phyloP scores from a whole-genome alignment of 2,113 vertebrate genomes.

The Chlorodrepanis virens region DNA sequence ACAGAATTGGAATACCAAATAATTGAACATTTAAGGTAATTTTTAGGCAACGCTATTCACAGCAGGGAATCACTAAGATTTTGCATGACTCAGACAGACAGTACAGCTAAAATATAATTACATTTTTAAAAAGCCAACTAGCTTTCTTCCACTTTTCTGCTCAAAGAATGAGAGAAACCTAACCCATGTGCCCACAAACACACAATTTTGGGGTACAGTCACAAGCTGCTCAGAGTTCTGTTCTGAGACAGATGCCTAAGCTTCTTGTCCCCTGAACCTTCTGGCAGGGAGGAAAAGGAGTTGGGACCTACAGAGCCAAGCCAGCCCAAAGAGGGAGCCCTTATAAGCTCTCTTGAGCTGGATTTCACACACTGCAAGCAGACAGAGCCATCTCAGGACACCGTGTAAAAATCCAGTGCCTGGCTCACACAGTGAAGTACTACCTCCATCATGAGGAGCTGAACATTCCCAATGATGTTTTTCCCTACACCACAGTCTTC shows the following conservation, averaged over 20 bases:
- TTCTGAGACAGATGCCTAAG: background rate
- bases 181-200: background rate
- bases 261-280: background rate
- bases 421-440: background rate
- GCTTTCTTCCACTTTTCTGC: constrained; percentile 32
- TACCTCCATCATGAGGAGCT: background rate
- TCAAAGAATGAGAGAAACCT: constrained; percentile 37
- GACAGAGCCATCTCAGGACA: background rate
- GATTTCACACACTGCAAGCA: background rate
- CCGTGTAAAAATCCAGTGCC: background rate
- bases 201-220: background rate
- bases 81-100: constrained; percentile 1
- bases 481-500: no score
- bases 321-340: background rate
- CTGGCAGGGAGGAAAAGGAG: background rate
- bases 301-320: background rate
- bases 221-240: background rate
- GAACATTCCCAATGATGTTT: accelerated
- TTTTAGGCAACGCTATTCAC: background rate
- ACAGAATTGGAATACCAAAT: background rate
- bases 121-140: background rate
- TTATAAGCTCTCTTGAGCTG: background rate
- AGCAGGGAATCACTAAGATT: constrained; percentile 16
- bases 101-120: constrained; percentile 28
- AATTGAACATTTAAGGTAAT: background rate